Conservation (phyloP, 2,113 vertebrate species). For the Nothobranchius furzeri region DNA sequence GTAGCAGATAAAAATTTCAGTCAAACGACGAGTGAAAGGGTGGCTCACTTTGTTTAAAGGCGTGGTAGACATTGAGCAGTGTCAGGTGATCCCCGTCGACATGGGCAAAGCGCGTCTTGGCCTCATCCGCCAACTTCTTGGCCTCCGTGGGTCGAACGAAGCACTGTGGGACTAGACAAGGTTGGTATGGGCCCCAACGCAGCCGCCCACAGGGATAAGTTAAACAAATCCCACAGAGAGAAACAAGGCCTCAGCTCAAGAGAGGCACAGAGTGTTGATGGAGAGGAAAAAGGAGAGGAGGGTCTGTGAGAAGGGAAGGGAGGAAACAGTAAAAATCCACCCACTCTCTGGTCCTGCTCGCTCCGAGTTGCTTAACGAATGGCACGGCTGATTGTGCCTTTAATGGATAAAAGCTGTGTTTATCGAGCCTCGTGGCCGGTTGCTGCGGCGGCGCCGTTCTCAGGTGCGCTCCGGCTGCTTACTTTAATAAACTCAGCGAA, state of each 20-base stretch:
- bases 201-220: conserved; percentile 99
- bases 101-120: conserved; percentile 98
- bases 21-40: too few species aligned
- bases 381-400: conserved; percentile 44
- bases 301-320: conserved; percentile 1
- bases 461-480: conserved; percentile 58
- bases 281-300: conserved; percentile 21
- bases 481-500: conserved; percentile 68
- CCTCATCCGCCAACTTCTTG: conserved; percentile 97
- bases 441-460: conserved; percentile 46
- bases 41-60: conserved; percentile 95
- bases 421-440: conserved; percentile 54
- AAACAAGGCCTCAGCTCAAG: conserved; percentile 91
- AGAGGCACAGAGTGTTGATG: conserved; percentile 58
- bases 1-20: too few species aligned
- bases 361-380: conserved; percentile 37
- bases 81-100: conserved; percentile 99
- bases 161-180: conserved; percentile 99
- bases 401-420: conserved; percentile 57
- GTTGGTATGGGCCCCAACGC: conserved; percentile 99
- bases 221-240: conserved; percentile 94
- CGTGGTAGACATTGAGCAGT: conserved; percentile 96
- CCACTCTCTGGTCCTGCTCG: conserved; percentile 12
- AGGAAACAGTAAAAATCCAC: conserved; percentile 14
- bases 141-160: conserved; percentile 98